Evolutionary conservation across 2,797 vertebrate genomes (phyloP), one percentile per base, ranked within the genome.

Genomic region (Tapirus indicus): DNA sequence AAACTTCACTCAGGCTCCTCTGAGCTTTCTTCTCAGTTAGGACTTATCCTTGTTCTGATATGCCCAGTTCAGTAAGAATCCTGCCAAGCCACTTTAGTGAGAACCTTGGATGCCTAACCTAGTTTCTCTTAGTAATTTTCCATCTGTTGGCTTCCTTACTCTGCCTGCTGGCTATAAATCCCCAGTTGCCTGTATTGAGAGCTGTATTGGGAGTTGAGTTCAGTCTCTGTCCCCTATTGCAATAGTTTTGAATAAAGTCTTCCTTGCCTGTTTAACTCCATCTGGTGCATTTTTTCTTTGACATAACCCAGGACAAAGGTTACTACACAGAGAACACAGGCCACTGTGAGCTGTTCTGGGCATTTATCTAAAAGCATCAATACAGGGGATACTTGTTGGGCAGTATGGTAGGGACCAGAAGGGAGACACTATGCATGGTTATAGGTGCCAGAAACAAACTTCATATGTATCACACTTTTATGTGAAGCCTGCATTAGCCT

Each of bases 101-200:
- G 17, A 23, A 71, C 13, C 16, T 71, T 72, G 79, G 8, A 84
- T 23, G n/a, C 2, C 17, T 38, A 75, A 20, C 41, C 20, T 13
- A 58, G 11, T 38, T 56, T 20, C 49, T 11, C 23, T 64, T 9
- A 54, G 29, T 21, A 23, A 58, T 89, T 80, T 92, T 38, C 4
- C 35, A 44, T 38, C 5, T 2, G 0, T 7, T 68, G 29, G 16
- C 9, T 27, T 0, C 21, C 16, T 38, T 21, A 25, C 1, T 17
- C 17, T 27, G 0, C 1, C 54, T 68, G 38, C 87, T 52, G 20
- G 7, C 18, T 80, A 4, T 79, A 74, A 78, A 52, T 52, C 25
- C 8, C 17, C 4, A 21, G 23, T 82, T 62, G 7, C 6, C 25
- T 3, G 18, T 68, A 7, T 38, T 38, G 38, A 38, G 38, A 38